Conservation (phyloP, 2,113 vertebrate genomes). For the Etheostoma spectabile region DNA sequence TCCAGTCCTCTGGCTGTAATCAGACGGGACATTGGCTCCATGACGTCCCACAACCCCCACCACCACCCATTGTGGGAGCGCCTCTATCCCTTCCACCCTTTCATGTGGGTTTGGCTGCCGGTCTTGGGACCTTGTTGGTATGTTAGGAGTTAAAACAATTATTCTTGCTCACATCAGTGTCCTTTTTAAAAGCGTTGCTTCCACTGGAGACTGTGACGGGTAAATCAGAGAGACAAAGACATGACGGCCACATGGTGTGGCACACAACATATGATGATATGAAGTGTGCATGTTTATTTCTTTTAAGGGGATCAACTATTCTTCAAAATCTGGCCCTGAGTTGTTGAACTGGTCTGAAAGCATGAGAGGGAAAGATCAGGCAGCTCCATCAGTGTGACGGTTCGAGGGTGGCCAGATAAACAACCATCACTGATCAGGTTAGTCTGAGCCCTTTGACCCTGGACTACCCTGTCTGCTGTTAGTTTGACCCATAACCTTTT, state of each 20-base stretch:
- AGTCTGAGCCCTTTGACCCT: conserved; percentile 79
- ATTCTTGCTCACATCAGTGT: conserved; percentile 59
- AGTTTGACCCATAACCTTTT: conserved; percentile 75
- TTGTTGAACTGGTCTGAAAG: conserved; percentile 42
- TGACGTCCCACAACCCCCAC: conserved; percentile 74
- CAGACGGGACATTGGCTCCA: conserved; percentile 84
- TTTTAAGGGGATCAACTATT: neutral
- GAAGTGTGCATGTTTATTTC: neutral
- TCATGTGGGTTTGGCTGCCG: conserved; percentile 68
- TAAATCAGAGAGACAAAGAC: neutral
- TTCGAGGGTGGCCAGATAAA: conserved; percentile 71
- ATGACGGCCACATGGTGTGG: neutral
- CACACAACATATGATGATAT: neutral
- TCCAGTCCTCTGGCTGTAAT: conserved; percentile 82
- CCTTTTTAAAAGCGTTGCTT: neutral
- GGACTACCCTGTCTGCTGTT: conserved; percentile 76
- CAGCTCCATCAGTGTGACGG: conserved; percentile 45
- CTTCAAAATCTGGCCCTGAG: neutral
- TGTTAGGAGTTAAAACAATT: conserved; percentile 76
- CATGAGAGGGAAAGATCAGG: conserved; percentile 25
- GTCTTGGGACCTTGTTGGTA: conserved; percentile 57
- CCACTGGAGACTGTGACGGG: conserved; percentile 1
- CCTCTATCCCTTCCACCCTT: conserved; percentile 71
- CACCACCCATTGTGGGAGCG: conserved; percentile 71
- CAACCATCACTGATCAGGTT: conserved; percentile 77